These are phyloP conservation scores for Orthonyx spaldingii DNA, from an alignment of 2,113 vertebrate species.

Conservation along the genomic window DNA sequence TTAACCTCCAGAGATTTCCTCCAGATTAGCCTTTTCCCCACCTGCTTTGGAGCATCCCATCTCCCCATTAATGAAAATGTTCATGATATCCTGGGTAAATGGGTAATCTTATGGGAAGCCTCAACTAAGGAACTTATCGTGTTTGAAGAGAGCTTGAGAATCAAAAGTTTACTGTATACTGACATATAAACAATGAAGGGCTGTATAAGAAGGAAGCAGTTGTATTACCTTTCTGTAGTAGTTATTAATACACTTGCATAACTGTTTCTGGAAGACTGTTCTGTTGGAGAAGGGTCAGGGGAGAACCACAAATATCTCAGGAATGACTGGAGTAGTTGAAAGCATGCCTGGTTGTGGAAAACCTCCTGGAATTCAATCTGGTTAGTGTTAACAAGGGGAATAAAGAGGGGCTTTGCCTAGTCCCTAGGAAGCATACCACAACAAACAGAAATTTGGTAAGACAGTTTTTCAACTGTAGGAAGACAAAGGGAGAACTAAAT, in stretches of 20 bases:
- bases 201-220: neutral
- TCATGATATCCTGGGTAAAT: neutral
- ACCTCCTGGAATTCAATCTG: neutral
- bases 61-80: neutral
- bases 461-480: neutral
- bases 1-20: neutral
- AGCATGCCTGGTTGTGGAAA: constrained; percentile 17
- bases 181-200: neutral
- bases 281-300: neutral
- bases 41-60: neutral
- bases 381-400: neutral
- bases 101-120: neutral
- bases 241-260: neutral
- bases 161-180: neutral
- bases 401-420: neutral
- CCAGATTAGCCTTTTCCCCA: neutral
- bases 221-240: neutral
- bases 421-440: neutral
- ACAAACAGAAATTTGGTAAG: neutral
- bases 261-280: neutral
- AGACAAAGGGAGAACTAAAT: neutral
- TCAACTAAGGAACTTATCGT: neutral
- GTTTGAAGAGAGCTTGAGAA: neutral
- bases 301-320: constrained; percentile 29
- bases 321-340: constrained; percentile 30